A percentile compares a stretch with the other conserved stretches of the same genome.
These are phyloP conservation scores for Volucella bombylans DNA, from an alignment of 2,888 invertebrate species.

Conservation along the genomic window DNA sequence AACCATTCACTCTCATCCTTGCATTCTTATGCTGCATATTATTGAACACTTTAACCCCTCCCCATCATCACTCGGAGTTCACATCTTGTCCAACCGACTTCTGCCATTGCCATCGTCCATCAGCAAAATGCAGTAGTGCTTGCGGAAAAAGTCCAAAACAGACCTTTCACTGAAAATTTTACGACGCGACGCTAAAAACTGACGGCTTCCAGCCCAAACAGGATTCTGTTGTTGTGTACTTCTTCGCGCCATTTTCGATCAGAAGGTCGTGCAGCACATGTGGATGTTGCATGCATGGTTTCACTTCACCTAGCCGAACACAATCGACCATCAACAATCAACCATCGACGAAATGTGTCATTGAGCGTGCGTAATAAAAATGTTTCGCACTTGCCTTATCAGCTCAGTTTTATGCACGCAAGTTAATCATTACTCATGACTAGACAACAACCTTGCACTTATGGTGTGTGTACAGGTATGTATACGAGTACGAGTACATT, in stretches of 20 bases:
- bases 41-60: not conserved
- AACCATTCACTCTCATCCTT: conserved; percentile 48
- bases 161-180: conserved; percentile 46
- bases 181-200: not conserved
- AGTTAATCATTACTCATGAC: conserved; percentile 27
- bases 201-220: not conserved
- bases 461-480: not conserved
- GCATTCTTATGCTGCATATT: conserved; percentile 18
- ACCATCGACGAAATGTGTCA: conserved; percentile 7
- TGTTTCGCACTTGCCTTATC: conserved; percentile 14
- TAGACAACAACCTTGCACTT: conserved; percentile 32
- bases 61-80: not conserved
- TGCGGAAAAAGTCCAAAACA: conserved; percentile 19
- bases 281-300: not conserved
- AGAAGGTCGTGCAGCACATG: conserved; percentile 47
- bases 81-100: conserved; percentile 19
- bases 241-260: conserved; percentile 20
- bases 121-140: conserved; percentile 17
- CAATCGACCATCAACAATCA: not conserved
- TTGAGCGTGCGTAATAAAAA: conserved; percentile 18
- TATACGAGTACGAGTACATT: not conserved
- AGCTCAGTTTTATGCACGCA: conserved; percentile 22
- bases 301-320: not conserved
- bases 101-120: conserved; percentile 15
- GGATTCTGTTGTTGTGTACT: conserved; percentile 40